Percentiles rank a stretch among this genome's conserved stretches.
Evolutionary conservation across 2,113 vertebrate species (phyloP).

Genomic region (Glareola pratincola): DNA sequence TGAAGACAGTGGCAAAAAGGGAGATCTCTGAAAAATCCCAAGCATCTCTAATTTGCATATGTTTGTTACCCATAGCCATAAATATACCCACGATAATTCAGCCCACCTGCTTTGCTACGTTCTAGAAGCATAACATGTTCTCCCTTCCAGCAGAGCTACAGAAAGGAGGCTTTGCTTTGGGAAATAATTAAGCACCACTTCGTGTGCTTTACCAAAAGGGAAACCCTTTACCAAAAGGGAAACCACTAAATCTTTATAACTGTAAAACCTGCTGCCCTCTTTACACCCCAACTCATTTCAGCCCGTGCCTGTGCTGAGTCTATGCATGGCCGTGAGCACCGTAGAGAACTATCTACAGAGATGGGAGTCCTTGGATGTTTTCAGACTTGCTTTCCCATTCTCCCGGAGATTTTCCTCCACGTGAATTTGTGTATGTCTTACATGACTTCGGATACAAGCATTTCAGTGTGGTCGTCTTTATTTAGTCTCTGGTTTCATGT

Average conservation of each 20-base stretch:
- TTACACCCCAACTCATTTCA: neutral
- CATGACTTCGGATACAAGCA: neutral
- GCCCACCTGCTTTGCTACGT: neutral
- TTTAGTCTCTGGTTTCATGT: neutral
- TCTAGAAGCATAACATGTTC: neutral
- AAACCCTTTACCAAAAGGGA: neutral
- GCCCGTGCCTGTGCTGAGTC: neutral
- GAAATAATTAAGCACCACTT: neutral
- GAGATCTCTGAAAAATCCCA: neutral
- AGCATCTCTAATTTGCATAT: neutral
- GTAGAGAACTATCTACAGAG: neutral
- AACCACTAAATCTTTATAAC: neutral
- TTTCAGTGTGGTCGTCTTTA: neutral
- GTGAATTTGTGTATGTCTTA: neutral
- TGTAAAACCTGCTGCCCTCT: neutral
- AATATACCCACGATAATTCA: constrained; percentile 40
- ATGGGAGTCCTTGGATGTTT: neutral
- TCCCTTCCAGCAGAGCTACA: neutral
- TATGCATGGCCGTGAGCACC: neutral
- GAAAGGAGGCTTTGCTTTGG: neutral
- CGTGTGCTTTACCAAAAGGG: neutral
- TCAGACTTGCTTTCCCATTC: neutral
- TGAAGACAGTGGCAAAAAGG: neutral
- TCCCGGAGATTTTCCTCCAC: neutral
- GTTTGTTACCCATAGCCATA: constrained; percentile 32